These are phyloP conservation scores for Hydriomena furcata DNA, from an alignment of 2,888 invertebrate species.

Conservation along the genomic window DNA sequence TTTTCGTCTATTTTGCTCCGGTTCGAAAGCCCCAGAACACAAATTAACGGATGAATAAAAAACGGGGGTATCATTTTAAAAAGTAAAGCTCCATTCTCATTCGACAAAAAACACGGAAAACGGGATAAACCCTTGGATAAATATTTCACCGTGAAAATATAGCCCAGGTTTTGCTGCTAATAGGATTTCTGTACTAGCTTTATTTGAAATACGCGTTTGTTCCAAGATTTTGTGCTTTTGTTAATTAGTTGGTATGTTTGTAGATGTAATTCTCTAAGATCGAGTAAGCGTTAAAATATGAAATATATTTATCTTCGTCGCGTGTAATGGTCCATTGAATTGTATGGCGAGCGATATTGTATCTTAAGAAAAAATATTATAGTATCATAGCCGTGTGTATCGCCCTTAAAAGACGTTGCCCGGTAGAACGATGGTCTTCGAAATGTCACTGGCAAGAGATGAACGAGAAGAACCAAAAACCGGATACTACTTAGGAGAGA, in stretches of 20 bases:
- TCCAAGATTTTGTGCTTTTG: slow-evolving; percentile 20
- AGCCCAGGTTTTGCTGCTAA: slow-evolving; percentile 13
- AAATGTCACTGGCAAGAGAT: too few species aligned
- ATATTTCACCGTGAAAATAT: slow-evolving; percentile 25
- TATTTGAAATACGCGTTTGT: slow-evolving; percentile 17
- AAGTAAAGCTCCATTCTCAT: slow-evolving; percentile 20
- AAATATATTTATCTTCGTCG: too few species aligned
- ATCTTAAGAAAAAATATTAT: too few species aligned
- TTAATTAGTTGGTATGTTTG: slow-evolving; percentile 18
- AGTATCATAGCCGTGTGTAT: too few species aligned
- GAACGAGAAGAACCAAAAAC: too few species aligned
- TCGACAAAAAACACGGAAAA: slow-evolving; percentile 21
- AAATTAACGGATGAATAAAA: slow-evolving; percentile 23
- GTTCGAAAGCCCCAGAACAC: not conserved
- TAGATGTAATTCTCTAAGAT: slow-evolving; percentile 12
- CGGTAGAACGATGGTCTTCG: too few species aligned
- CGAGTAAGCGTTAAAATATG: too few species aligned
- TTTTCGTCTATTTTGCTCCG: not conserved
- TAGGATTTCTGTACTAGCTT: slow-evolving; percentile 23
- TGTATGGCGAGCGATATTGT: too few species aligned
- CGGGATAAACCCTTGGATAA: slow-evolving; percentile 20
- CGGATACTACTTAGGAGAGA: too few species aligned
- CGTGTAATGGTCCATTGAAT: too few species aligned
- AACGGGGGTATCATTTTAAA: slow-evolving; percentile 20
- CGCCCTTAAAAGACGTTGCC: too few species aligned